Percentiles rank a stretch among this genome's conserved stretches.
phyloP scores from a whole-genome alignment of 2,113 vertebrate genomes.

The Cisticola juncidis region DNA sequence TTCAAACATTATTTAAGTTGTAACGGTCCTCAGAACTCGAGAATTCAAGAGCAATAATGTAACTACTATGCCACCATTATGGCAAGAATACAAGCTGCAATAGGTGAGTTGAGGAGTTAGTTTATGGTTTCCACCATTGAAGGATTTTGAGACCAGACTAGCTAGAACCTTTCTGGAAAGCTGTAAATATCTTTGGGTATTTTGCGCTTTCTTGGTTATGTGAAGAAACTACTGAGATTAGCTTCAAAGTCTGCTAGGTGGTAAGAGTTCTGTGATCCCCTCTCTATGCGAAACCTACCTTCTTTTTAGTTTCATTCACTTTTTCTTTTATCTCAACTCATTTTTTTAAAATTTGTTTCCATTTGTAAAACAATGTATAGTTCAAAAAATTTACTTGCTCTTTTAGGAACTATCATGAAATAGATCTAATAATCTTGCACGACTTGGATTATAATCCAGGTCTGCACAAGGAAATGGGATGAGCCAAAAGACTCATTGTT shows the following conservation, averaged over 20 bases:
- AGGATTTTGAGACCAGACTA: not conserved
- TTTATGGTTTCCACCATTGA: not conserved
- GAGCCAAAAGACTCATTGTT: not conserved
- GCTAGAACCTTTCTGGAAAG: not conserved
- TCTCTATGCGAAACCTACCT: accelerated
- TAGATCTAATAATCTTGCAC: not conserved
- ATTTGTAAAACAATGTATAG: not conserved
- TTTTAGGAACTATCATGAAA: not conserved
- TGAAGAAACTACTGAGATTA: not conserved
- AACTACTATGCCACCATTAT: not conserved
- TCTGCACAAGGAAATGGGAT: not conserved
- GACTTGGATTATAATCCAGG: not conserved
- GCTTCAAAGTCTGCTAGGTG: not conserved
- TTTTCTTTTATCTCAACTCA: not conserved
- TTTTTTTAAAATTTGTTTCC: not conserved
- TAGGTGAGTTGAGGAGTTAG: not conserved
- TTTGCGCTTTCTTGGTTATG: not conserved
- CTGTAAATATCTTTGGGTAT: not conserved
- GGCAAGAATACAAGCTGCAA: not conserved
- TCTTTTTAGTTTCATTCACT: not conserved
- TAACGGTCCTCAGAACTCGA: not conserved
- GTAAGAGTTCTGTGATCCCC: not conserved
- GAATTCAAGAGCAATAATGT: not conserved
- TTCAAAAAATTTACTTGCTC: not conserved
- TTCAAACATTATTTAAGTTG: not conserved